phyloP scores from a whole-genome alignment of 2,888 invertebrate species.

The Rotaria magnacalcarata region DNA sequence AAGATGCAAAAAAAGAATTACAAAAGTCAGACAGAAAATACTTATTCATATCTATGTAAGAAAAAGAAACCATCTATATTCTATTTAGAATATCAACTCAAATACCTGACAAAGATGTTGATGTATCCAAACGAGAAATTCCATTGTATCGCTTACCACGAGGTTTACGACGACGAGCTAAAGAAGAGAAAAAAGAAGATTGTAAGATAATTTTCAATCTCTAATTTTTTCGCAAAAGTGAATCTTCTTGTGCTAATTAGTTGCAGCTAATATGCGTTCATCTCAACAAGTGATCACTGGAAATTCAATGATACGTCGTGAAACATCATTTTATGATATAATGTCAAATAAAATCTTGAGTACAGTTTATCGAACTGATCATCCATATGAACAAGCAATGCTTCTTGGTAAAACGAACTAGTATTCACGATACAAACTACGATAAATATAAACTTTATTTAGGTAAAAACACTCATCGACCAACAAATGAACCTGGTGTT shows the following conservation, averaged over 20 bases:
- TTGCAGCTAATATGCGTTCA: background rate
- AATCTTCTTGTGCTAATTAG: background rate
- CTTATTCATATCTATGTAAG: no score
- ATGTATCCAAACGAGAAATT: background rate
- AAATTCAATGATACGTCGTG: background rate
- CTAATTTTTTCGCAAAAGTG: background rate
- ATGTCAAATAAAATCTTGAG: conserved; percentile 16
- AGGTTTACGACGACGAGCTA: background rate
- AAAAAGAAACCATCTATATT: background rate
- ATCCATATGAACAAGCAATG: conserved; percentile 37
- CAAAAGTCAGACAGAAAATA: background rate
- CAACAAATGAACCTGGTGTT: conserved; percentile 8
- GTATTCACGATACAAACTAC: background rate
- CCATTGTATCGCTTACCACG: conserved; percentile 39
- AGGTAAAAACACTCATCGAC: background rate
- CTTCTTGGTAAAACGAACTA: background rate
- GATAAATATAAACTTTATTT: background rate
- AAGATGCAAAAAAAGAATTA: no score
- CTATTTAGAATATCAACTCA: background rate
- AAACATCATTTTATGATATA: background rate
- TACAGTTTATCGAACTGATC: conserved; percentile 34
- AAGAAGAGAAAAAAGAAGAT: background rate
- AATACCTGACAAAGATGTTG: background rate
- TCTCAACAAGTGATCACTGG: background rate
- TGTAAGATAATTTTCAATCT: background rate